phyloP scores from a whole-genome alignment of 1,140 invertebrate genomes.

The Schmidtea mediterranea region DNA sequence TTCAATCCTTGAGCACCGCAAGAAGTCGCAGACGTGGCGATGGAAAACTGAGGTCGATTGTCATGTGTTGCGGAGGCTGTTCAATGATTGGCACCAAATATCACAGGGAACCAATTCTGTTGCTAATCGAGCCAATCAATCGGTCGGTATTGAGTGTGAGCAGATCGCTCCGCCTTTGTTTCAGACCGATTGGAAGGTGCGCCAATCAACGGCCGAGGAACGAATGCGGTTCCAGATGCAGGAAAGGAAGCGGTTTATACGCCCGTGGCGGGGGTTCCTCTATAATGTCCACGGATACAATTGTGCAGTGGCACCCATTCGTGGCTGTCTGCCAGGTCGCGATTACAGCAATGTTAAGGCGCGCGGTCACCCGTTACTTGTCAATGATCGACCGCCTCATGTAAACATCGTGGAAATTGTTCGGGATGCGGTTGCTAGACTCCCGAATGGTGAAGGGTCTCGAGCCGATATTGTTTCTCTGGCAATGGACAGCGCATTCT shows the following conservation, averaged over 20 bases:
- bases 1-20: too few relatives aligned
- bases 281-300: slow-evolving; percentile 55
- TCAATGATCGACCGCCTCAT: slow-evolving; percentile 40
- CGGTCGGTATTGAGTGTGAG: background rate
- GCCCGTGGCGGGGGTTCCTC: slow-evolving; percentile 56
- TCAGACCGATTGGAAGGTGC: slow-evolving; percentile 5
- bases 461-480: slow-evolving; percentile 57
- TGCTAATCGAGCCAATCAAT: too few relatives aligned
- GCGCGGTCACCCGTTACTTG: slow-evolving; percentile 51
- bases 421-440: slow-evolving; percentile 57
- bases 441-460: slow-evolving; percentile 71
- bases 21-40: too few relatives aligned
- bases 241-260: slow-evolving; percentile 38
- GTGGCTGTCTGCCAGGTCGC: slow-evolving; percentile 30
- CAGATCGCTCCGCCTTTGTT: background rate
- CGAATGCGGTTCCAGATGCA: slow-evolving; percentile 5
- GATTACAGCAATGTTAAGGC: slow-evolving; percentile 34
- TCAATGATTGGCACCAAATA: too few relatives aligned
- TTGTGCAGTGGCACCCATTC: slow-evolving; percentile 59
- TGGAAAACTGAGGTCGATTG: too few relatives aligned
- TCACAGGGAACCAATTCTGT: too few relatives aligned
- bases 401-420: slow-evolving; percentile 30
- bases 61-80: too few relatives aligned
- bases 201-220: slow-evolving; percentile 3
- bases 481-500: slow-evolving; percentile 38